Percentiles rank a stretch among this genome's conserved stretches.
These are phyloP conservation scores for Irena cyanogastra DNA, from an alignment of 2,113 vertebrate genomes.

Conservation along the genomic window DNA sequence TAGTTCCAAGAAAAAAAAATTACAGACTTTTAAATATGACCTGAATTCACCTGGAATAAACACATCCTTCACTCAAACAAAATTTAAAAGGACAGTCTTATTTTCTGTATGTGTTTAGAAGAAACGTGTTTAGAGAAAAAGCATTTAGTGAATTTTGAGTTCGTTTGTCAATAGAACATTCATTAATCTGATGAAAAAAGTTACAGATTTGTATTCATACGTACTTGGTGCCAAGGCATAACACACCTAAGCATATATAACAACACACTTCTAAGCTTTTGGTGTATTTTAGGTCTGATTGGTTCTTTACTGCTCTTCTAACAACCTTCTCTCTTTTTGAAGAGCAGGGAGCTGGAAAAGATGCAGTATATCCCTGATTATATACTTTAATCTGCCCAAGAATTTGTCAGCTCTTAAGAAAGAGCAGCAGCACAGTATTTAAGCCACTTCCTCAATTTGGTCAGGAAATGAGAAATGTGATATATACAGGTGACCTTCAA, in stretches of 20 bases:
- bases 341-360: neutral
- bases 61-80: neutral
- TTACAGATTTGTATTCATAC: neutral
- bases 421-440: neutral
- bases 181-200: neutral
- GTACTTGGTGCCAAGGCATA: neutral
- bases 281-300: neutral
- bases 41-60: neutral
- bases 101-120: neutral
- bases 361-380: neutral
- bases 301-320: neutral
- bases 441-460: neutral
- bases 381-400: neutral
- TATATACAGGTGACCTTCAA: neutral
- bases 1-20: neutral
- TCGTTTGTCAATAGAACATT: neutral
- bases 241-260: neutral
- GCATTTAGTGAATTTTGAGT: neutral
- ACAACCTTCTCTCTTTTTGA: neutral
- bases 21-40: neutral
- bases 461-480: neutral
- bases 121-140: neutral
- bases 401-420: neutral
- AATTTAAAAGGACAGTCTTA: neutral
- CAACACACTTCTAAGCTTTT: neutral